phyloP scores from a whole-genome alignment of 2,113 vertebrate species.

The Donacobius atricapilla region DNA sequence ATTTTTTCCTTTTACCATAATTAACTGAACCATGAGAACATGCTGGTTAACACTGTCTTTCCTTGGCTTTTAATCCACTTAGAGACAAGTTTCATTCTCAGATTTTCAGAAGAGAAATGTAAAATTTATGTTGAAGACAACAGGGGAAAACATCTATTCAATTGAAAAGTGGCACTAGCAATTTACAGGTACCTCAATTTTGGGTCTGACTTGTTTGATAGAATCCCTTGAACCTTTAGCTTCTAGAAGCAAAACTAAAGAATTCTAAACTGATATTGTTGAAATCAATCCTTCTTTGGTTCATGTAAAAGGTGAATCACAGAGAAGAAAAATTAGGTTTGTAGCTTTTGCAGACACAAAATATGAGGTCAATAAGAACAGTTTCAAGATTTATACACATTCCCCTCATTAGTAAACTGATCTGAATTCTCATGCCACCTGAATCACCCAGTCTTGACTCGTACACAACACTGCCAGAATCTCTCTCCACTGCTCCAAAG shows the following conservation, averaged over 20 bases:
- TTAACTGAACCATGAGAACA: neutral
- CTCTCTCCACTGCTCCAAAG: neutral
- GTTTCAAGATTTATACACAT: neutral
- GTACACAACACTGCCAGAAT: neutral
- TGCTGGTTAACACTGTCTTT: neutral
- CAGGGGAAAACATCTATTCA: neutral
- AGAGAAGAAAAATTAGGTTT: neutral
- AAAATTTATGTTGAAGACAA: neutral
- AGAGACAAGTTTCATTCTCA: neutral
- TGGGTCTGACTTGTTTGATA: neutral
- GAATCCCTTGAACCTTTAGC: neutral
- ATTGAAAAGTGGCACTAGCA: neutral
- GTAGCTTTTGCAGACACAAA: neutral
- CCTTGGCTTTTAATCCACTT: neutral
- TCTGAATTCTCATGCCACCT: neutral
- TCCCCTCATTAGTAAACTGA: neutral
- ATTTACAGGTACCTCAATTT: neutral
- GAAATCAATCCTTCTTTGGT: neutral
- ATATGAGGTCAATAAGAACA: neutral
- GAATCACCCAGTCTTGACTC: neutral
- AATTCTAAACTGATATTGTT: neutral
- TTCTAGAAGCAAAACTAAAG: neutral
- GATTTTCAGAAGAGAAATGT: neutral
- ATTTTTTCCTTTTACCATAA: neutral
- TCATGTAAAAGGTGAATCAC: neutral